A percentile compares a stretch with the other conserved stretches of the same genome.
Conservation (phyloP, 2,113 vertebrate genomes). For the Tachuris rubrigastra region DNA sequence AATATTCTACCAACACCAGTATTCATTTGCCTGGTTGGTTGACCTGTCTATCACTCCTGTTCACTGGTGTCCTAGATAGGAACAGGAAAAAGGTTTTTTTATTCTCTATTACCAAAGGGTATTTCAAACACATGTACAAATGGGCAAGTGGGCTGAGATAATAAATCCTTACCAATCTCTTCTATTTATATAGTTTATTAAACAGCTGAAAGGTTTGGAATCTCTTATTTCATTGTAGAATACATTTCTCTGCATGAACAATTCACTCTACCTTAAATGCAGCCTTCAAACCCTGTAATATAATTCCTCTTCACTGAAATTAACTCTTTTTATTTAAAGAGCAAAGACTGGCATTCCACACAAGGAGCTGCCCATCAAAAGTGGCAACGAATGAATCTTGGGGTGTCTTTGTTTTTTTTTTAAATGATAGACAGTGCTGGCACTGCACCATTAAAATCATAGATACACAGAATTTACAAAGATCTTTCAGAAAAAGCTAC, state of each 20-base stretch:
- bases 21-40: not conserved
- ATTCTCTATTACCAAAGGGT: not conserved
- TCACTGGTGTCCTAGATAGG: not conserved
- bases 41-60: not conserved
- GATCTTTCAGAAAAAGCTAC: not conserved
- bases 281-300: conserved; percentile 19
- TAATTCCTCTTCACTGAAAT: conserved; percentile 19
- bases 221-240: conserved; percentile 39
- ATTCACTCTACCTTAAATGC: conserved; percentile 18
- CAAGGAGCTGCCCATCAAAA: not conserved
- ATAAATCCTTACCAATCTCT: not conserved
- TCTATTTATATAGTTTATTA: conserved; percentile 48
- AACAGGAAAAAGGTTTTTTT: not conserved
- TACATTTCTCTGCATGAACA: conserved; percentile 42
- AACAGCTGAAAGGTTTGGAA: conserved; percentile 48
- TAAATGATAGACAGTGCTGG: not conserved
- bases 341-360: not conserved
- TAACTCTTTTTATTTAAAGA: conserved; percentile 30
- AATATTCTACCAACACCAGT: not conserved
- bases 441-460: not conserved
- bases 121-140: not conserved
- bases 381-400: not conserved
- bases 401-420: not conserved
- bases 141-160: conserved; percentile 26
- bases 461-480: not conserved